Evolutionary conservation across 1,140 invertebrate species (phyloP).

Genomic region (Reticulitermes speratus): DNA sequence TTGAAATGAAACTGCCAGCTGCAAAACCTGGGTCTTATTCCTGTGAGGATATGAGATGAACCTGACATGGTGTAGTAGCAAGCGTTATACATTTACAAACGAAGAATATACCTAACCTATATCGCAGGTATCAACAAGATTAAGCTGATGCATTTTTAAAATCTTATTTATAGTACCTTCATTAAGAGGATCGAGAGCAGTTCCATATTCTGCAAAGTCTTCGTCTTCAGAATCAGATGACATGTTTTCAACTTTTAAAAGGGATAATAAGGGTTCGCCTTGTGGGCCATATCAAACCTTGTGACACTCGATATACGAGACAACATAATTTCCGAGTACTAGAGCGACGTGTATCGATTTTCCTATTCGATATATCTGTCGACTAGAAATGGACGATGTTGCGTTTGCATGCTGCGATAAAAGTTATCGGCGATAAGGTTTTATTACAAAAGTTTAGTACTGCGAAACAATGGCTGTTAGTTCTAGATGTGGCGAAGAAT

Average conservation of each 20-base stretch:
- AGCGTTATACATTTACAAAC: no score
- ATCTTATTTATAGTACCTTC: conserved; percentile 61
- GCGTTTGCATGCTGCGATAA: neutral
- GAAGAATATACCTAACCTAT: neutral
- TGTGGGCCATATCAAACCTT: no score
- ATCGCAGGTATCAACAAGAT: conserved; percentile 25
- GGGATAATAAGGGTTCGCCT: no score
- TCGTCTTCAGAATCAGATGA: conserved; percentile 37
- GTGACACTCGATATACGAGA: no score
- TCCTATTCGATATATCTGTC: no score
- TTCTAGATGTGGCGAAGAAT: conserved; percentile 23
- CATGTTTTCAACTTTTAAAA: no score
- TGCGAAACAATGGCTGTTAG: conserved; percentile 26
- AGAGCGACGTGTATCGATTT: no score
- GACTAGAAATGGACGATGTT: neutral
- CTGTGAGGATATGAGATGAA: no score
- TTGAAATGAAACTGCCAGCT: no score
- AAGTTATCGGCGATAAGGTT: neutral
- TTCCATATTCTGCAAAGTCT: conserved; percentile 58
- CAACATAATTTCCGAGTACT: no score
- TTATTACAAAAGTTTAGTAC: neutral
- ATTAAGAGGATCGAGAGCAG: conserved; percentile 70
- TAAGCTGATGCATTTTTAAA: conserved; percentile 18
- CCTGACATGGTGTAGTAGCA: no score
- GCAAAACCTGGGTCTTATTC: no score